Conservation (phyloP, 2,797 vertebrate genomes). For the Sylvia borin region DNA sequence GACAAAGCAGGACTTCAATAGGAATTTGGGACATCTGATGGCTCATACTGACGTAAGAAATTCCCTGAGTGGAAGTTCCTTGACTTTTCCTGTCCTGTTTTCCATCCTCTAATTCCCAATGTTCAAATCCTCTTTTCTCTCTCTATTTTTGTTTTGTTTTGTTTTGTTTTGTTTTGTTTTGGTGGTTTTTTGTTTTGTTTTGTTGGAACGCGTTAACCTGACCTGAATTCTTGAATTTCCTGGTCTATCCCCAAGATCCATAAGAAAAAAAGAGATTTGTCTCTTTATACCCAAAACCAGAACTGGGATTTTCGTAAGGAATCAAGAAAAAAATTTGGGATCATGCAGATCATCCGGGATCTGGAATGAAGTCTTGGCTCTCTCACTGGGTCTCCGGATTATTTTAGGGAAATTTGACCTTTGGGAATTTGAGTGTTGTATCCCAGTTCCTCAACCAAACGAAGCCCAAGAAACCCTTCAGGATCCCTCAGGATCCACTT, state of each 20-base stretch:
- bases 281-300: neutral
- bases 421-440: neutral
- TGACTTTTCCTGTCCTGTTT: neutral
- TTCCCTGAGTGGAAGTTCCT: neutral
- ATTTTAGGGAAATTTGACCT: neutral
- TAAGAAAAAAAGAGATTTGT: neutral
- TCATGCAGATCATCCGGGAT: neutral
- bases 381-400: rapidly evolving
- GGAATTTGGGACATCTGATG: neutral
- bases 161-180: too few species aligned
- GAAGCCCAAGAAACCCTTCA: neutral
- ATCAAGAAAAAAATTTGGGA: neutral
- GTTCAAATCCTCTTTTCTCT: neutral
- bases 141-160: too few species aligned
- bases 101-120: neutral
- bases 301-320: neutral
- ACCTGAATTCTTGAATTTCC: neutral
- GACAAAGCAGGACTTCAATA: neutral
- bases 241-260: neutral
- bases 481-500: neutral
- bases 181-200: neutral
- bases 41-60: neutral
- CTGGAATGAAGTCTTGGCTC: neutral
- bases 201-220: rapidly evolving
- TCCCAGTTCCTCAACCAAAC: neutral